Evolutionary conservation across 2,797 vertebrate genomes (phyloP).

Genomic region (Coregonus ussuriensis): DNA sequence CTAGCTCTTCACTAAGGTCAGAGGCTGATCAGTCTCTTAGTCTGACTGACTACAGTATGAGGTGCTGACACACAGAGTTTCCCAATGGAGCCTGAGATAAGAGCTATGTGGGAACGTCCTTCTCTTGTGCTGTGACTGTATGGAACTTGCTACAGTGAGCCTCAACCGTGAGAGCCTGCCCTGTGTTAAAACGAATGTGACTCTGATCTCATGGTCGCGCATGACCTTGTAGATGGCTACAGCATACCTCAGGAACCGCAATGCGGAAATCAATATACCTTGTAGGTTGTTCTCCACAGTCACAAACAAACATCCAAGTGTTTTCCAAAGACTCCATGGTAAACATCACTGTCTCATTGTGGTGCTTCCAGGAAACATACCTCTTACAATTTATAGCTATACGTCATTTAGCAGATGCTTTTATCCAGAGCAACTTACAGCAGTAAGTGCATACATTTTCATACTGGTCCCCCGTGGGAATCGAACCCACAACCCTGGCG

Average conservation of each 20-base stretch:
- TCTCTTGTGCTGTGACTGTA: not conserved
- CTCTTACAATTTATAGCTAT: no score
- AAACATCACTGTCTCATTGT: no score
- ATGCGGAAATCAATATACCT: slow-evolving; percentile 31
- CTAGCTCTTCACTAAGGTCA: no score
- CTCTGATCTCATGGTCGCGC: slow-evolving; percentile 2
- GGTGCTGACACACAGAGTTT: no score
- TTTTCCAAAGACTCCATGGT: no score
- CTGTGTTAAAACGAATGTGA: slow-evolving; percentile 18
- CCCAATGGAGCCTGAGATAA: not conserved
- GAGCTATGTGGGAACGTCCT: not conserved
- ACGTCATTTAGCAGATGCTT: no score
- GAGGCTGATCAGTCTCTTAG: slow-evolving; percentile 6
- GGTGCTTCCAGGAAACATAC: no score
- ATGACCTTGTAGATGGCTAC: not conserved
- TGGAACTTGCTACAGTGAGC: not conserved
- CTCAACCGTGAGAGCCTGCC: not conserved
- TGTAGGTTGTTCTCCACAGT: not conserved
- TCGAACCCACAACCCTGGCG: no score
- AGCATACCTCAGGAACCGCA: not conserved
- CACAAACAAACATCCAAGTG: no score
- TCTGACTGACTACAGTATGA: slow-evolving; percentile 22
- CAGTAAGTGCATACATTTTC: no score
- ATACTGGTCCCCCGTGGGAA: no score
- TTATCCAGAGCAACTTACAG: no score